A percentile compares a stretch with the other conserved stretches of the same genome.
Conservation (phyloP, 2,888 invertebrate species). For the Lamproptera curius region DNA sequence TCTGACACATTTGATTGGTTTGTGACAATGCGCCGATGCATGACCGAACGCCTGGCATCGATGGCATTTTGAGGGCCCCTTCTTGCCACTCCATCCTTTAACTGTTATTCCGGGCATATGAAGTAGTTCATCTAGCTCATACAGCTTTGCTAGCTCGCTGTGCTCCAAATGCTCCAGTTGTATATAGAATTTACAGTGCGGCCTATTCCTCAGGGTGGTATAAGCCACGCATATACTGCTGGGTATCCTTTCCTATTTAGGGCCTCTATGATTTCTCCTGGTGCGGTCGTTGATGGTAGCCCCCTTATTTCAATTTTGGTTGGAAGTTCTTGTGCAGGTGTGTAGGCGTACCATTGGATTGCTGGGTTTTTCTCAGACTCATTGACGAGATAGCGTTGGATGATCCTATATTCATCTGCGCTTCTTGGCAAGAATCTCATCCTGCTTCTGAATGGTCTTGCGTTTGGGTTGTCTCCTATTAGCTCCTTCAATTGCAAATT, state of each 20-base stretch:
- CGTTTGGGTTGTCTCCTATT: not conserved
- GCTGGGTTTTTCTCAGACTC: too few species aligned
- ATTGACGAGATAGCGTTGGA: too few species aligned
- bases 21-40: too few species aligned
- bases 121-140: too few species aligned
- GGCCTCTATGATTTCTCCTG: too few species aligned
- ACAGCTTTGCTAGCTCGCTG: too few species aligned
- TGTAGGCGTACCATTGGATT: not conserved
- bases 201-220: not conserved
- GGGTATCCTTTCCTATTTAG: not conserved
- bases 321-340: not conserved
- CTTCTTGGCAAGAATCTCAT: too few species aligned
- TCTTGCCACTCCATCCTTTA: too few species aligned
- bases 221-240: not conserved
- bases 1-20: not conserved
- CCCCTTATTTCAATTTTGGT: not conserved
- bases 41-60: too few species aligned
- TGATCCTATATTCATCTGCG: not conserved
- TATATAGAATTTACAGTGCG: not conserved
- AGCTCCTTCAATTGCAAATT: not conserved
- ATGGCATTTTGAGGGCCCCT: too few species aligned
- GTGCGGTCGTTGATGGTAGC: too few species aligned
- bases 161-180: not conserved
- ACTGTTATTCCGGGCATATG: too few species aligned
- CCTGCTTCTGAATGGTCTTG: not conserved